A percentile compares a stretch with the other conserved stretches of the same genome.
These are phyloP conservation scores for Astreopora myriophthalma DNA, from an alignment of 64 coral and sea anemone species.

Conservation along the genomic window DNA sequence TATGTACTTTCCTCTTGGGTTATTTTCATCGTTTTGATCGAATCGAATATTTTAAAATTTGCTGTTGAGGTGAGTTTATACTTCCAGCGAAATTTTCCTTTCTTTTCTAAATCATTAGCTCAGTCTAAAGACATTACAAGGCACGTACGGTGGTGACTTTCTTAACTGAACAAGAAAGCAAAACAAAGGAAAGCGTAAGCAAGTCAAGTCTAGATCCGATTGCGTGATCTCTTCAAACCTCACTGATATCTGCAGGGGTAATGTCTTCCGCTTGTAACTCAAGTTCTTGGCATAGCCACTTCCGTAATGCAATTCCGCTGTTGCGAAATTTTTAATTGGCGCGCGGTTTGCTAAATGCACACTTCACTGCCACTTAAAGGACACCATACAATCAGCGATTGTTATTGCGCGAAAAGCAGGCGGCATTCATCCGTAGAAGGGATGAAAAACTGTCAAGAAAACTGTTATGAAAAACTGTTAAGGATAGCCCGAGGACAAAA, in stretches of 20 bases:
- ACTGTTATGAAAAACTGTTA: too few relatives aligned
- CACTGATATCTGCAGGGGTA: background rate
- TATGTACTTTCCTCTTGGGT: too few relatives aligned
- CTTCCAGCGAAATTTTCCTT: background rate
- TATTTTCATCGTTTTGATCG: background rate
- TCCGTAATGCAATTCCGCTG: conserved; percentile 23
- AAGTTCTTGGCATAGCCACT: background rate
- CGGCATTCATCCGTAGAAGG: background rate
- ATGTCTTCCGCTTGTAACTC: background rate
- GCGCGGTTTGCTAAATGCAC: background rate
- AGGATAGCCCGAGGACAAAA: too few relatives aligned
- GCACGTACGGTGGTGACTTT: background rate
- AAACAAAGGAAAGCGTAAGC: background rate
- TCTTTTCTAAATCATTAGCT: background rate
- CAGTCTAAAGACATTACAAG: too few relatives aligned
- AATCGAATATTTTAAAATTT: too few relatives aligned
- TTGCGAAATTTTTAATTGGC: conserved; percentile 2
- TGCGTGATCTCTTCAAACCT: background rate
- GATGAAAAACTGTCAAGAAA: too few relatives aligned
- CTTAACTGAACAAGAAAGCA: background rate
- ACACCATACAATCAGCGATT: background rate
- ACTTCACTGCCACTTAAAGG: background rate
- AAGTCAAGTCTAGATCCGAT: background rate
- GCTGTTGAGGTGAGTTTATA: too few relatives aligned
- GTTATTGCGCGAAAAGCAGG: background rate